Evolutionary conservation across 2,888 invertebrate species (phyloP).

Genomic region (Smittia aterrima): DNA sequence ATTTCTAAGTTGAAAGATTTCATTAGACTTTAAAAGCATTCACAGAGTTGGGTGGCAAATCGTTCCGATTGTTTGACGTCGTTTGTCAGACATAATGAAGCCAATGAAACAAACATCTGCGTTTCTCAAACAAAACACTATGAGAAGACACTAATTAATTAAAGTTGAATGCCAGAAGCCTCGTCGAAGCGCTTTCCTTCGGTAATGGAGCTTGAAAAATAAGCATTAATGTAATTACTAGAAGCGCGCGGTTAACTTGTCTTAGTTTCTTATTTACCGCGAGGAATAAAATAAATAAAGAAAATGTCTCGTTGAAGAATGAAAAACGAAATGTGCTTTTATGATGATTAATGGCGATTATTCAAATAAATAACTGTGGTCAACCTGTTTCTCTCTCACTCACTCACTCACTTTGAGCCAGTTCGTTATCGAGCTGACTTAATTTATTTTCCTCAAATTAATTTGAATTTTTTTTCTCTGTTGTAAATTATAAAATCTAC

Average conservation of each 20-base stretch:
- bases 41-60: background rate
- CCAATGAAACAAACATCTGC: slow-evolving; percentile 8
- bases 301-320: background rate
- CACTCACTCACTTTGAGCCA: background rate
- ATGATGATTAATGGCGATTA: slow-evolving; percentile 21
- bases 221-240: slow-evolving; percentile 18
- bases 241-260: slow-evolving; percentile 18
- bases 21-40: background rate
- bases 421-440: slow-evolving; percentile 25
- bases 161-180: slow-evolving; percentile 15
- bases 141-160: slow-evolving; percentile 8
- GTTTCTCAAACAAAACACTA: background rate
- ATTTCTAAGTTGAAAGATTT: background rate
- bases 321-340: background rate
- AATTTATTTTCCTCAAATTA: slow-evolving; percentile 25
- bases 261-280: background rate
- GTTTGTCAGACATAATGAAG: background rate
- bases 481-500: background rate
- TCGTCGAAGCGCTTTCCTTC: background rate
- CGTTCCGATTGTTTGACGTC: background rate
- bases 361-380: slow-evolving; percentile 23
- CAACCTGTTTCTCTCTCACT: slow-evolving; percentile 5
- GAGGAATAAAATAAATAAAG: background rate
- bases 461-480: background rate
- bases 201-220: slow-evolving; percentile 26